Evolutionary conservation across 2,888 invertebrate species (phyloP), one percentile per base, ranked within the genome.

Genomic region (Tuta absoluta): DNA sequence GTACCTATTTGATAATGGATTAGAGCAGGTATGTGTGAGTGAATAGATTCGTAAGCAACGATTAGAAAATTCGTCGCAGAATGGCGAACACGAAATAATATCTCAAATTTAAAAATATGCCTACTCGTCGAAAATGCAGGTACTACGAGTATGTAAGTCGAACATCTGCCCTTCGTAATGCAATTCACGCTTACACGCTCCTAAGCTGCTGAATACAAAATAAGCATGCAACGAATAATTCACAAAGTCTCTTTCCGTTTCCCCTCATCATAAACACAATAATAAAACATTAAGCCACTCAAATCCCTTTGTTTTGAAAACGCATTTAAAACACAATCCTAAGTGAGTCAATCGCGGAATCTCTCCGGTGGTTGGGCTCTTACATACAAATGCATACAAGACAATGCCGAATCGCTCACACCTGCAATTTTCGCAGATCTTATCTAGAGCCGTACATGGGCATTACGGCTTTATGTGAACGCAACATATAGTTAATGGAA

Each of bases 381-480:
- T 53, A 17, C 37, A 53, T 37, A 62, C 51, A 62, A 62, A 33
- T 23, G 45, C 60, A 45, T 45, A 60, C 60, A 48, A 57, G 57
- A 37, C 59, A 62, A 62, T 62, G 38, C 58, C 45, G 24, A 56
- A 53, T 23, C 51, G 51, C 56, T 49, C 65, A 72, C 71, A 73
- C 79, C 76, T 70, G 72, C 74, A 76, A 79, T 78, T 77, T 76
- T 71, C 72, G 70, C 71, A 81, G 83, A 84, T 84, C 71, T 64
- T 68, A 82, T 82, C 82, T 79, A 75, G 78, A 81, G 73, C 67
- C 65, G 65, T 74, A 80, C 74, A 75, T 80, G 77, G 74, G 61
- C 64, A 64, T 45, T 48, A 48, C 64, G 56, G 48, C 37, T 63
- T 61, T 64, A 64, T 64, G 63, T 66, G 66, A 48, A 64, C 63